Conservation (phyloP, 2,888 invertebrate species). For the Folsomia manolachei region DNA sequence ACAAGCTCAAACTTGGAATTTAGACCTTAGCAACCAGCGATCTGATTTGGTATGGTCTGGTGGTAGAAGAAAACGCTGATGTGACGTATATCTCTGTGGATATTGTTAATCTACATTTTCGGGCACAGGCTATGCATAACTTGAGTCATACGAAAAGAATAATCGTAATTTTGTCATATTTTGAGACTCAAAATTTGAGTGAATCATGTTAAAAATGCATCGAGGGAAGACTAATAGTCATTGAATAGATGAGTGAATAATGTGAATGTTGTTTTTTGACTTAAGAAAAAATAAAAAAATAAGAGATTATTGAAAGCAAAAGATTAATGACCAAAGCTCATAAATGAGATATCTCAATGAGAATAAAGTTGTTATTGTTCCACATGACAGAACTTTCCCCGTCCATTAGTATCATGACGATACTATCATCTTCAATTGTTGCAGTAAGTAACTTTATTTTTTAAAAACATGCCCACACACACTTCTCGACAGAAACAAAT, state of each 20-base stretch:
- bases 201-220: not conserved
- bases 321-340: not conserved
- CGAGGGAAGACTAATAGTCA: not conserved
- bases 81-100: no score
- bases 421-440: no score
- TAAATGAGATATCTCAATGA: not conserved
- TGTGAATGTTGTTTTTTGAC: not conserved
- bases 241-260: not conserved
- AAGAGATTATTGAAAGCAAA: not conserved
- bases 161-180: no score
- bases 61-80: no score
- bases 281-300: not conserved
- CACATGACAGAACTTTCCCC: conserved; percentile 3
- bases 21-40: no score
- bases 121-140: no score
- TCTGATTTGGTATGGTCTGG: no score
- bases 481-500: not conserved
- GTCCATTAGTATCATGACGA: conserved; percentile 1
- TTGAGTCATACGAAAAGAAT: no score
- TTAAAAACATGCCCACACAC: not conserved
- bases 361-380: conserved; percentile 2
- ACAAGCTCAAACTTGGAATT: no score
- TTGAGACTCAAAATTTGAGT: no score
- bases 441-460: not conserved
- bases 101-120: no score